Conservation (phyloP, 1,140 invertebrate species). For the Pseudomyrmex cubaensis region DNA sequence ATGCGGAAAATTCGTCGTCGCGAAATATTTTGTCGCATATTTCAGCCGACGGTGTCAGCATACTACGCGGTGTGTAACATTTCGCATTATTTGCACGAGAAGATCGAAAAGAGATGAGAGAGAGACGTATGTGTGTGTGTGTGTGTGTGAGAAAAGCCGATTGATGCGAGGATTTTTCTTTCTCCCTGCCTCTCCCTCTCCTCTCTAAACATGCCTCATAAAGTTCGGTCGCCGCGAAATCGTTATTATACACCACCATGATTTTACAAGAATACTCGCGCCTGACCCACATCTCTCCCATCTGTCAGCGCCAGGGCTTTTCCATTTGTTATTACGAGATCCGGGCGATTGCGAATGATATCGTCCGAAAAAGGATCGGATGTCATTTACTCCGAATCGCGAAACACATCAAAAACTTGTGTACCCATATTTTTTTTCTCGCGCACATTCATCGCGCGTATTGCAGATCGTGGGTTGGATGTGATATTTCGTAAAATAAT, state of each 20-base stretch:
- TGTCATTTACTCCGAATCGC: slow-evolving; percentile 14
- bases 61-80: background rate
- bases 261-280: slow-evolving; percentile 52
- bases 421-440: background rate
- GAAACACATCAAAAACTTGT: background rate
- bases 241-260: slow-evolving; percentile 51
- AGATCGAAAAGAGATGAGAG: slow-evolving; percentile 24
- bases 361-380: slow-evolving; percentile 20
- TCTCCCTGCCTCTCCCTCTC: too few relatives aligned
- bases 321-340: slow-evolving; percentile 37
- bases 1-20: slow-evolving; percentile 4
- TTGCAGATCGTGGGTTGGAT: background rate
- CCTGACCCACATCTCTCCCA: slow-evolving; percentile 7
- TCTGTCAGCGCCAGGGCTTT: slow-evolving; percentile 16
- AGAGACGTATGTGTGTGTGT: slow-evolving; percentile 4
- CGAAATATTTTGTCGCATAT: slow-evolving; percentile 24
- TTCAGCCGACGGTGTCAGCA: background rate
- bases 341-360: slow-evolving; percentile 16
- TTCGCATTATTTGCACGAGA: slow-evolving; percentile 31
- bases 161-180: too few relatives aligned
- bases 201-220: background rate
- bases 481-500: background rate
- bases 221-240: slow-evolving; percentile 37
- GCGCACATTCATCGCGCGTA: background rate
- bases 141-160: background rate